A percentile compares a stretch with the other conserved stretches of the same genome.
Conservation (phyloP, 2,888 invertebrate species). For the Magallana nippona region DNA sequence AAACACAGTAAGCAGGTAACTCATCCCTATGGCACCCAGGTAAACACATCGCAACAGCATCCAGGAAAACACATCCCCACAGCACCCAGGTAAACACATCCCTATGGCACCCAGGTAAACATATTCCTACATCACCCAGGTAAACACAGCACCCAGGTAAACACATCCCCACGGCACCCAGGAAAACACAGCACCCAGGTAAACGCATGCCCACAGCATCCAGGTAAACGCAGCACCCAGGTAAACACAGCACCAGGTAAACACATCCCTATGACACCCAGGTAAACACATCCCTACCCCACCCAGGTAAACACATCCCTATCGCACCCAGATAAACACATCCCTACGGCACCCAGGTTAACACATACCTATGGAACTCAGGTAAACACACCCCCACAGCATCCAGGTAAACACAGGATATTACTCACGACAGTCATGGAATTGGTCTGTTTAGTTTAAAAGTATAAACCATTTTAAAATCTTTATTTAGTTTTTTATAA, state of each 20-base stretch:
- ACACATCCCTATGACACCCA: background rate
- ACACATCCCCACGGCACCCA: background rate
- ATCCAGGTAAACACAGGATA: background rate
- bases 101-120: background rate
- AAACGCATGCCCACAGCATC: background rate
- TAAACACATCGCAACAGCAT: background rate
- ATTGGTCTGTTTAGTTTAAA: no score
- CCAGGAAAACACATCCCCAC: background rate
- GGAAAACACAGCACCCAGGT: background rate
- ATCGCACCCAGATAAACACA: background rate
- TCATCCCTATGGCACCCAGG: background rate
- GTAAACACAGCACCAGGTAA: constrained; percentile 64
- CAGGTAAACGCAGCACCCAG: background rate
- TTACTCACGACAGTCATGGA: no score
- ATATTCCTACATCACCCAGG: background rate
- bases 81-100: background rate
- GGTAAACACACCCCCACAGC: background rate
- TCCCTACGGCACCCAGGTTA: constrained; percentile 68
- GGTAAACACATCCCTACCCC: background rate
- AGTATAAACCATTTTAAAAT: no score
- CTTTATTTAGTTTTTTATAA: no score
- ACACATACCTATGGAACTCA: background rate
- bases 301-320: background rate
- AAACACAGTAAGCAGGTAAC: no score
- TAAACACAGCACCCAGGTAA: background rate